Percentiles rank a stretch among this genome's conserved stretches.
Evolutionary conservation across 2,113 vertebrate species (phyloP).

Genomic region (Psephotus haematonotus): DNA sequence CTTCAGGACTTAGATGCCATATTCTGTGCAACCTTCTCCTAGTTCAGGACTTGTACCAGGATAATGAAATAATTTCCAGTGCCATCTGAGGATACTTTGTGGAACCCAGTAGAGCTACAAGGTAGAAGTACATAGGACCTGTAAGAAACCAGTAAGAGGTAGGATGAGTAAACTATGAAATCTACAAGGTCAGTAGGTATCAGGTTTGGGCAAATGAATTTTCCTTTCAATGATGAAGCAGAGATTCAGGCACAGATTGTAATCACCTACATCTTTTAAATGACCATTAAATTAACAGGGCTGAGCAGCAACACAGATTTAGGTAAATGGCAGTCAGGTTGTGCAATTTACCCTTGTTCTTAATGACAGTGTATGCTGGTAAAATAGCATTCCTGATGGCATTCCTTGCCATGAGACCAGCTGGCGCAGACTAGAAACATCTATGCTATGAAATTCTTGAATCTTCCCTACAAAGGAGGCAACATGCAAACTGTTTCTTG

Average conservation of each 20-base stretch:
- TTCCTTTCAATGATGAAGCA: background rate
- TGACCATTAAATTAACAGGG: background rate
- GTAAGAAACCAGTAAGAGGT: background rate
- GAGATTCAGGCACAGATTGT: background rate
- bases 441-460: background rate
- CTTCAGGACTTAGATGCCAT: background rate
- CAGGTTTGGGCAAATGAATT: background rate
- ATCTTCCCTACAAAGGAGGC: background rate
- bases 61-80: background rate
- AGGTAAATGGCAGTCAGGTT: background rate
- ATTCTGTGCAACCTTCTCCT: background rate
- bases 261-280: background rate
- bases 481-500: background rate
- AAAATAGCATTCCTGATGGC: background rate
- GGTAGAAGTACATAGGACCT: background rate
- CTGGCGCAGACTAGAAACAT: background rate
- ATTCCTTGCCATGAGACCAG: background rate
- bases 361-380: background rate
- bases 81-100: background rate
- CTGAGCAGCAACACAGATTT: background rate
- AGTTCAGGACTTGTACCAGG: background rate
- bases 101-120: background rate
- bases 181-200: background rate
- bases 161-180: background rate
- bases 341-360: background rate